Conservation (phyloP, 1,140 invertebrate genomes). For the Ylistrum balloti region DNA sequence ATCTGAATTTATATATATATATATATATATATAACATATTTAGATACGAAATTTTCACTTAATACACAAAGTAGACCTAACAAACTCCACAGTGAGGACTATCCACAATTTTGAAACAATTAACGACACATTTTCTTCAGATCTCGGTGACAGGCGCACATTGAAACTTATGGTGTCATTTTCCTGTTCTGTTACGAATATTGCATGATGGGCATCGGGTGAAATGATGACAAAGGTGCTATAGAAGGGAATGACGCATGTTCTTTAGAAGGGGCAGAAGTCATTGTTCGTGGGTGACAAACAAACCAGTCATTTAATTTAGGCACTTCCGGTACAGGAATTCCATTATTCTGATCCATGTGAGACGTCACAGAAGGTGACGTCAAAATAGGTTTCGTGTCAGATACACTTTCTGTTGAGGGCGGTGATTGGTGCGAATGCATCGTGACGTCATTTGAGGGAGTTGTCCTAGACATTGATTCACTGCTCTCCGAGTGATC, state of each 20-base stretch:
- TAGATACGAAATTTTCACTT: background rate
- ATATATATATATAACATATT: background rate
- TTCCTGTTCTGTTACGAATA: conserved; percentile 70
- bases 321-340: conserved; percentile 73
- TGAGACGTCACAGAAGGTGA: conserved; percentile 49
- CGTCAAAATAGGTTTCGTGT: conserved; percentile 61
- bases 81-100: background rate
- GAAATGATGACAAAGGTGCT: conserved; percentile 83
- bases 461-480: conserved; percentile 66
- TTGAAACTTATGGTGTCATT: background rate
- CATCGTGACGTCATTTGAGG: conserved; percentile 61
- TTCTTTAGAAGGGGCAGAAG: conserved; percentile 82
- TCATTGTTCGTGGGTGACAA: conserved; percentile 82
- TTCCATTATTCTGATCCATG: conserved; percentile 49
- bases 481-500: conserved; percentile 67
- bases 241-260: conserved; percentile 81
- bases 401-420: conserved; percentile 53
- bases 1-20: no score
- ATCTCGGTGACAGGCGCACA: background rate
- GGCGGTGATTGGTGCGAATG: conserved; percentile 53
- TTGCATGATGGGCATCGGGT: conserved; percentile 78
- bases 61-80: background rate
- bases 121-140: conserved; percentile 19
- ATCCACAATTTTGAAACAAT: conserved; percentile 28
- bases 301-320: conserved; percentile 87